A percentile compares a stretch with the other conserved stretches of the same genome.
Conservation (phyloP, 2,113 vertebrate genomes). For the Calyptomena viridis region DNA sequence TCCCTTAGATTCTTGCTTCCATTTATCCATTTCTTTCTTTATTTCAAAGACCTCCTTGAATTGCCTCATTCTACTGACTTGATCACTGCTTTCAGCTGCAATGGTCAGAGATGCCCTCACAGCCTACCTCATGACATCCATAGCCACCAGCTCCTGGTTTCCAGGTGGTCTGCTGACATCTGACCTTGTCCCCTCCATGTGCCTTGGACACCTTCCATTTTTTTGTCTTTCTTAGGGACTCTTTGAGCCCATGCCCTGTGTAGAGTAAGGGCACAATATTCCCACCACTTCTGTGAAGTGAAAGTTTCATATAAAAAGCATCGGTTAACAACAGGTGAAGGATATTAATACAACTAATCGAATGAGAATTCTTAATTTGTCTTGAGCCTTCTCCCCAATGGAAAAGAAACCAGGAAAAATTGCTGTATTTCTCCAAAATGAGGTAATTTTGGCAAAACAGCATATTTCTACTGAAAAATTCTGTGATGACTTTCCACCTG, state of each 20-base stretch:
- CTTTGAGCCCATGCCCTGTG: neutral
- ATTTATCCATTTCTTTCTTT: neutral
- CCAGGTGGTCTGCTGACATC: neutral
- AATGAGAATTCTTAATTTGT: neutral
- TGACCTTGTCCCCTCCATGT: neutral
- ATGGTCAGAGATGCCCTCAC: neutral
- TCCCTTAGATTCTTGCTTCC: neutral
- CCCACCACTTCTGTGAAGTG: neutral
- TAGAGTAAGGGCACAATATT: neutral
- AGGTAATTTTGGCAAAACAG: neutral
- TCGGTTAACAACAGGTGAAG: neutral
- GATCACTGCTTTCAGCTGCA: rapidly evolving
- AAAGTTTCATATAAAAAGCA: neutral
- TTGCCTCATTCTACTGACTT: neutral
- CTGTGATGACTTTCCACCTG: neutral
- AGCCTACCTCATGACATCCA: neutral
- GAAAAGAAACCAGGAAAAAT: neutral
- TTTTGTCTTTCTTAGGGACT: neutral
- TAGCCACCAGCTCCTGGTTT: neutral
- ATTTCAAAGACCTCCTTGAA: neutral
- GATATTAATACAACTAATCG: neutral
- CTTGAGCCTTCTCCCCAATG: neutral
- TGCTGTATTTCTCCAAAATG: neutral
- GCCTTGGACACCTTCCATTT: neutral
- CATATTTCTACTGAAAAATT: neutral